Base-by-base conservation (phyloP, 2,888 invertebrate genomes). In the Papilio demoleus region DNA sequence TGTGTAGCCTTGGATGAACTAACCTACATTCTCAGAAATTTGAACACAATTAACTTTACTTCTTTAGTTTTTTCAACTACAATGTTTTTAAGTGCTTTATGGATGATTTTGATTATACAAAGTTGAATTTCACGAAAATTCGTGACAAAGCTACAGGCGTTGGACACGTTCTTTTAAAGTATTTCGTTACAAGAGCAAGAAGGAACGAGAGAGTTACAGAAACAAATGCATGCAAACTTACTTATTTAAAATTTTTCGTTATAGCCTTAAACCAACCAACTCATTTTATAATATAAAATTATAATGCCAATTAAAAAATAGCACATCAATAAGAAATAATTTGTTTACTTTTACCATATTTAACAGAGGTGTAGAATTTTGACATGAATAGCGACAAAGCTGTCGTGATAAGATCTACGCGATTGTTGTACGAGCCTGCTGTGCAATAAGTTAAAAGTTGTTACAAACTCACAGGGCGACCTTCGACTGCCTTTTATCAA, bases 401-500 rank as follows among this genome's bases (percentile, higher is more conserved):
- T 70, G 71, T 64, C 70, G 70, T 70, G 67, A 72, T 70, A 71
- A 71, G 65, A 70, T 68, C 69, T 70, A 31, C 65, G 63, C 70
- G 70, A 71, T 70, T 70, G 65, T 64, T 68, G 62, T 71, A 71
- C 71, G 65, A 70, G 50, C 47, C 45, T 61, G 62, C 68, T 67
- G 63, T 71, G 67, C 70, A 69, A 61, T 27, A 65, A 8, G 34
- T 58, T 27, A 53, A 31, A 67, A 70, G 70, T 73, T 71, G 70
- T 70, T 72, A 66, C 68, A 67, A 70, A 71, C 73, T 72, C 70
- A 70, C 70, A 73, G 65, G 74, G 38, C 68, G 75, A 70, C 75
- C 75, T 77, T 76, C 74, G 62, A 47, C 53, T 68, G 67, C 69
- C 71, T 74, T 75, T 71, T 76, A 75, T 74, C 70, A 70, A 73